Base-by-base conservation (phyloP, 2,797 vertebrate species). In the Dicrostonyx torquatus region DNA sequence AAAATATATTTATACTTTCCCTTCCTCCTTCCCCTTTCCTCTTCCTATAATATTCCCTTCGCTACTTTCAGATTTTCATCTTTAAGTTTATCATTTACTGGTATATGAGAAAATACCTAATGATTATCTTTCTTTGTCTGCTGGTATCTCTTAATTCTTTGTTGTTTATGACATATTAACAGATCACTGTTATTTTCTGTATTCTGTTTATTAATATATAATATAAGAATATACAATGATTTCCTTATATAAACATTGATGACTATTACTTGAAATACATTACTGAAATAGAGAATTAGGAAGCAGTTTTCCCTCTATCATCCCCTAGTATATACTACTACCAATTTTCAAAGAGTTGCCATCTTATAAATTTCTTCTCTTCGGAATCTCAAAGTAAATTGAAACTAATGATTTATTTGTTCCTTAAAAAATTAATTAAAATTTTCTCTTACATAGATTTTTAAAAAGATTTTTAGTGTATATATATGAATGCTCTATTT, bases 101-200 rank as follows among this genome's bases (percentile, higher is more conserved):
- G 50, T 66, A 11, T 86, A 37, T n/a, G 64, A 40, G 64, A 40
- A 86, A 70, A 26, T 70, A 53, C 7, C 7, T 37, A 10, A 53
- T 70, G 37, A 6, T 85, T 85, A 26, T 37, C 34, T 34, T 70
- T 53, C 26, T 70, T 2, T 40, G 17, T 86, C 45, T 53, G 45
- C 29, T 68, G 12, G 48, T 84, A 6, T n/a, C 20, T 66, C 43
- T 92, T 88, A 85, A 91, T 95, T 93, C 70, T 60, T 93, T 87
- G 22, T 29, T 96, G 43, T 72, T 94, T 89, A 79, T 92, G 62
- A 60, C 20, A 78, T 60, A 84, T 82, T 53, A 80, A 34, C 18
- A 90, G 75, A 86, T 72, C 91, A 50, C 10, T 89, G 20, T 93
- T 93, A 90, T 90, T 92, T 94, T 92, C n/a, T 89, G 1, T 85